Percentiles rank a stretch among this genome's conserved stretches.
Evolutionary conservation across 1,140 invertebrate species (phyloP).

Genomic region (Acromyrmex charruanus): DNA sequence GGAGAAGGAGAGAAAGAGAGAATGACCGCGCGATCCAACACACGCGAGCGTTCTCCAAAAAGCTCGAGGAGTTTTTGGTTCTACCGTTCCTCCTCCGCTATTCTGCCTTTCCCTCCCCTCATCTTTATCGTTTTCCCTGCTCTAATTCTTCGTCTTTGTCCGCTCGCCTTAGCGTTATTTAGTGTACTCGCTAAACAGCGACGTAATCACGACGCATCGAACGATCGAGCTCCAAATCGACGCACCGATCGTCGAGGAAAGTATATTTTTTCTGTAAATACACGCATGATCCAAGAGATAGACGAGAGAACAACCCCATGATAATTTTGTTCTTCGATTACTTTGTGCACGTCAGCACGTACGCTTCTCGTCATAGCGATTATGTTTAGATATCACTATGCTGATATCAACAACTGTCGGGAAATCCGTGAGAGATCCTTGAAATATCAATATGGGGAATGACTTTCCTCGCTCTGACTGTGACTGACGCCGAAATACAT

Average conservation of each 20-base stretch:
- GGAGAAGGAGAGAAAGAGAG: conserved; percentile 11
- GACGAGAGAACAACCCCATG: not conserved
- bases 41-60: conserved; percentile 18
- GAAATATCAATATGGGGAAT: not conserved
- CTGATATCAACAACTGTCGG: conserved; percentile 6
- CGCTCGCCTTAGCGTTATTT: conserved; percentile 60
- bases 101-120: conserved; percentile 21
- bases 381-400: conserved; percentile 59
- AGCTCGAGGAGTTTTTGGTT: conserved; percentile 10
- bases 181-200: conserved; percentile 16
- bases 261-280: conserved; percentile 63
- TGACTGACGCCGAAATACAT: conserved; percentile 36
- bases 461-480: conserved; percentile 10
- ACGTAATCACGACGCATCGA: conserved; percentile 37
- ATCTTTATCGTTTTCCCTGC: conserved; percentile 32
- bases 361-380: conserved; percentile 37
- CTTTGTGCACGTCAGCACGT: conserved; percentile 15
- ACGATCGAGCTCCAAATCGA: conserved; percentile 41
- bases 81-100: conserved; percentile 19
- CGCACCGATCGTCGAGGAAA: conserved; percentile 44
- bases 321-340: conserved; percentile 47
- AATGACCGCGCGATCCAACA: not conserved
- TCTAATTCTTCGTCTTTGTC: conserved; percentile 46
- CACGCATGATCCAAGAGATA: conserved; percentile 15
- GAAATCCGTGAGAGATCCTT: not conserved